phyloP scores from a whole-genome alignment of 2,113 vertebrate genomes.

The Phoxinus phoxinus region DNA sequence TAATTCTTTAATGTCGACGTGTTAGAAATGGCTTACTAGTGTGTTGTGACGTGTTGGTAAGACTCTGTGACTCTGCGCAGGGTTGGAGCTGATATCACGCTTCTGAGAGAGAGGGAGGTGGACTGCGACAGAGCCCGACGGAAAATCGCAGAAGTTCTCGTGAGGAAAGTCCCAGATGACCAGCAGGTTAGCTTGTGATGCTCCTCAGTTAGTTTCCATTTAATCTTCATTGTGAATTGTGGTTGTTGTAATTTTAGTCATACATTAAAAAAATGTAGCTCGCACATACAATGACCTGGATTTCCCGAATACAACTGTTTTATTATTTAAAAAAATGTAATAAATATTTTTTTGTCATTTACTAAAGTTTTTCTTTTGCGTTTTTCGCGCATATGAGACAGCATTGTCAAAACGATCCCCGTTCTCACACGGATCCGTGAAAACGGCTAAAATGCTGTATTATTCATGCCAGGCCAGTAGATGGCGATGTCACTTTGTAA shows the following conservation, averaged over 20 bases:
- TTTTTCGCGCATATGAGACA: too few relatives aligned
- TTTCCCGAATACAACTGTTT: too few relatives aligned
- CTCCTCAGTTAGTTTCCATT: neutral
- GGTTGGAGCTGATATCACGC: conserved; percentile 93
- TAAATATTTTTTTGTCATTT: too few relatives aligned
- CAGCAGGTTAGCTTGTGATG: conserved; percentile 83
- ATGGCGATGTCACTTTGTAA: too few relatives aligned
- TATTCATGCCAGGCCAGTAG: too few relatives aligned
- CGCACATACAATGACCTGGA: too few relatives aligned
- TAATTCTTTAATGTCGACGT: neutral
- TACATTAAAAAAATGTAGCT: too few relatives aligned
- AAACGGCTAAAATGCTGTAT: too few relatives aligned
- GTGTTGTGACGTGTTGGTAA: conserved; percentile 27
- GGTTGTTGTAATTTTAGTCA: neutral
- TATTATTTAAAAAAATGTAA: too few relatives aligned
- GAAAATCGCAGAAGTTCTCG: conserved; percentile 93
- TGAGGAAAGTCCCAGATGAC: conserved; percentile 95
- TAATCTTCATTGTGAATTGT: neutral
- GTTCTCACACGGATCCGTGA: too few relatives aligned
- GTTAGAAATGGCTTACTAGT: conserved; percentile 2
- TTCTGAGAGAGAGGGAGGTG: conserved; percentile 91
- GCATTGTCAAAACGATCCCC: too few relatives aligned
- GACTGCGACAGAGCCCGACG: conserved; percentile 86
- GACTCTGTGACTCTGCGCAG: conserved; percentile 68
- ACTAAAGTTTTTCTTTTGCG: too few relatives aligned